Evolutionary conservation across 53 echinoderm and acorn worm species (phyloP).

Genomic region (Paracentrotus lividus): DNA sequence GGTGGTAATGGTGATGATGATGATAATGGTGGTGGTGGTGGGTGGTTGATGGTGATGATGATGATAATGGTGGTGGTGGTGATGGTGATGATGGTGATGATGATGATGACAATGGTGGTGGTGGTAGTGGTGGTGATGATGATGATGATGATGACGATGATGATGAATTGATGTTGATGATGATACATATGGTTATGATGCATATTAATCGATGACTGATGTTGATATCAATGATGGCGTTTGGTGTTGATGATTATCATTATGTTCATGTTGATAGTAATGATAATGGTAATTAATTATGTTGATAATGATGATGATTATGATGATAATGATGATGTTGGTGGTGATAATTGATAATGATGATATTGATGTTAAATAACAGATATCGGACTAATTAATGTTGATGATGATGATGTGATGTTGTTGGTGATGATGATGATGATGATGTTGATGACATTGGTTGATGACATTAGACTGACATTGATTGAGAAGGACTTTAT

Average conservation of each 20-base stretch:
- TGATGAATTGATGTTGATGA: neutral
- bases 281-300: neutral
- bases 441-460: neutral
- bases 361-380: too few relatives aligned
- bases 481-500: too few relatives aligned
- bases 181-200: neutral
- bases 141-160: conserved; percentile 42
- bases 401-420: neutral
- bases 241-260: neutral
- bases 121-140: conserved; percentile 48
- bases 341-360: neutral
- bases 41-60: neutral
- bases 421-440: neutral
- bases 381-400: too few relatives aligned
- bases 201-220: neutral
- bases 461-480: too few relatives aligned
- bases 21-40: neutral
- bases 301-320: neutral
- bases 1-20: neutral
- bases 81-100: neutral
- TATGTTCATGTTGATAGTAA: neutral
- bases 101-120: neutral
- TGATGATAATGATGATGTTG: neutral
- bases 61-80: neutral
- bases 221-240: neutral